phyloP scores from a whole-genome alignment of 2,888 invertebrate species.

The Clunio marinus region DNA sequence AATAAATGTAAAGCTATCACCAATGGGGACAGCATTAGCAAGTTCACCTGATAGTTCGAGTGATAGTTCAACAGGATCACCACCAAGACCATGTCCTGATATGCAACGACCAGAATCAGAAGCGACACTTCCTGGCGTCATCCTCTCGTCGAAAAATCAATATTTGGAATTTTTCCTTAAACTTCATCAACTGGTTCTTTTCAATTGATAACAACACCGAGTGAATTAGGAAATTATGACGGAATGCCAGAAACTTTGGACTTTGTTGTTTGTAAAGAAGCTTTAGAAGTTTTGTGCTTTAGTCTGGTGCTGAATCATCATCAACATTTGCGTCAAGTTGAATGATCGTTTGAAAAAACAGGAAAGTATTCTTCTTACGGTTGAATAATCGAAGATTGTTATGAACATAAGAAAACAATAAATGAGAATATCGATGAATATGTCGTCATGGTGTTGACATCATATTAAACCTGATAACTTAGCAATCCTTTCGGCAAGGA shows the following conservation, averaged over 20 bases:
- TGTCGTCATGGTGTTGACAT: conserved; percentile 71
- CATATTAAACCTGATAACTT: too few relatives aligned
- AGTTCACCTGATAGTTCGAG: conserved; percentile 90
- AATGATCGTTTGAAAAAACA: conserved; percentile 64
- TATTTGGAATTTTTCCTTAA: conserved; percentile 79
- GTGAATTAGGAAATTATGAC: conserved; percentile 51
- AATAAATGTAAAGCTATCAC: conserved; percentile 72
- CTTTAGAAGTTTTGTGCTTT: conserved; percentile 86
- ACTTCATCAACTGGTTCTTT: conserved; percentile 73
- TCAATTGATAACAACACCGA: conserved; percentile 61
- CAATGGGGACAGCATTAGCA: conserved; percentile 64
- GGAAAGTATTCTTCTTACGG: conserved; percentile 70
- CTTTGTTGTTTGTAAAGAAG: conserved; percentile 77
- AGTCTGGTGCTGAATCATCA: conserved; percentile 86
- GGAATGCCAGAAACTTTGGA: conserved; percentile 64
- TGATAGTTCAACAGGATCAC: conserved; percentile 90
- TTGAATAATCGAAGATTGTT: conserved; percentile 72
- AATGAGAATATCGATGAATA: conserved; percentile 67
- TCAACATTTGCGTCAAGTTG: conserved; percentile 84
- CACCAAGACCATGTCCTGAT: conserved; percentile 74
- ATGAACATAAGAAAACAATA: conserved; percentile 65
- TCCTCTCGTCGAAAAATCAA: conserved; percentile 76
- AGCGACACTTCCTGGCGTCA: conserved; percentile 85
- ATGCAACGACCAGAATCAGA: conserved; percentile 79
- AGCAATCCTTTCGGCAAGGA: too few relatives aligned